A percentile compares a stretch with the other conserved stretches of the same genome.
Conservation (phyloP, 1,140 invertebrate genomes). For the Heliothis subflexa region DNA sequence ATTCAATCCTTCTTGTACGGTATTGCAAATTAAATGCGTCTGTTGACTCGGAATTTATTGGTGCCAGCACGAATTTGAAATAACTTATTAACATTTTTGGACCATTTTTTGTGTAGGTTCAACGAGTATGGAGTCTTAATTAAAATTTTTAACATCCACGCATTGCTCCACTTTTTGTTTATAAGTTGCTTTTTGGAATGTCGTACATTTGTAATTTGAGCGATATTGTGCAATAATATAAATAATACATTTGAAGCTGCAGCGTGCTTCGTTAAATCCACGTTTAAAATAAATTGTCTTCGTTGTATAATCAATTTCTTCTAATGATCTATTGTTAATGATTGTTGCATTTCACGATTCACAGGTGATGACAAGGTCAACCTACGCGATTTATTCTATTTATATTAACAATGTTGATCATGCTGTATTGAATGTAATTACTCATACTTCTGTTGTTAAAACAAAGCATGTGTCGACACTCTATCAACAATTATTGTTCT, state of each 20-base stretch:
- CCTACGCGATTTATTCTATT: neutral
- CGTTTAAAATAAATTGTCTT: neutral
- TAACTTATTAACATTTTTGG: constrained; percentile 30
- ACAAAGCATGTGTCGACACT: neutral
- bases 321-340: constrained; percentile 1
- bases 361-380: neutral
- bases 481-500: constrained; percentile 53
- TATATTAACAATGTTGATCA: neutral
- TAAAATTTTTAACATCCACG: constrained; percentile 31
- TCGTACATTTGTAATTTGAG: neutral
- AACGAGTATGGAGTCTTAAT: constrained; percentile 32
- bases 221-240: neutral
- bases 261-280: neutral
- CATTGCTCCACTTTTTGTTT: constrained; percentile 19
- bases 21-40: constrained; percentile 46
- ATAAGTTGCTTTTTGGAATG: constrained; percentile 2
- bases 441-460: neutral
- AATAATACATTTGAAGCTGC: neutral
- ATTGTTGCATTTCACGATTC: constrained; percentile 5
- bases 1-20: constrained; percentile 63
- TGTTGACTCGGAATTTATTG: constrained; percentile 19
- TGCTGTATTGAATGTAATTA: constrained; percentile 5
- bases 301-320: neutral
- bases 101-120: constrained; percentile 24
- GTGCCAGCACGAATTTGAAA: constrained; percentile 37